Conservation (phyloP, 2,113 vertebrate genomes). For the Vireo altiloquus region DNA sequence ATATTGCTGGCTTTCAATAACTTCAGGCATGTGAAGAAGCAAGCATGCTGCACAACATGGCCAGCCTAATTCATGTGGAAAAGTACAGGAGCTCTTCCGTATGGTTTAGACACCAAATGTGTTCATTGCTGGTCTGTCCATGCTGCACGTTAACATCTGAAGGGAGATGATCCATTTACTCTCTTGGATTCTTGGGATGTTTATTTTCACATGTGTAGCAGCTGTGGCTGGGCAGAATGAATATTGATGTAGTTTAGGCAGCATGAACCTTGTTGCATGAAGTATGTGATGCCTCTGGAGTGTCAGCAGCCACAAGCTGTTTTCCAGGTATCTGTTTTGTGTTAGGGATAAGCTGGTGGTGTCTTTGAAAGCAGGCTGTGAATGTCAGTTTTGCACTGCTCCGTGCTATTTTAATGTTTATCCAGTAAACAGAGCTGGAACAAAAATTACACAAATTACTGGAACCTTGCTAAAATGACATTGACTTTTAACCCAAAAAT, state of each 20-base stretch:
- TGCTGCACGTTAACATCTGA: background rate
- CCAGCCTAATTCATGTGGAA: background rate
- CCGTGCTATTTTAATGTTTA: background rate
- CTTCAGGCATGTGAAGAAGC: background rate
- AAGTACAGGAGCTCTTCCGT: background rate
- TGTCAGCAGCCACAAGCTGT: background rate
- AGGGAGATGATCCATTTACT: background rate
- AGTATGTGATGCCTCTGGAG: background rate
- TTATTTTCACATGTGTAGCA: background rate
- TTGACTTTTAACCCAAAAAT: slow-evolving; percentile 58
- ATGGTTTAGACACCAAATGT: background rate
- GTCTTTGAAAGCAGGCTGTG: slow-evolving; percentile 6
- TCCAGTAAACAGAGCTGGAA: slow-evolving; percentile 41
- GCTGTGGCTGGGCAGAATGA: background rate
- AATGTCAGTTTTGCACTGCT: slow-evolving; percentile 15
- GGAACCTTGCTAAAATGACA: slow-evolving; percentile 55
- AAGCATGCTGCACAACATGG: background rate
- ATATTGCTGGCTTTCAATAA: background rate
- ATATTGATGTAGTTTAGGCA: background rate
- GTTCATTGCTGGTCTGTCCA: background rate
- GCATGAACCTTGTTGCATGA: background rate
- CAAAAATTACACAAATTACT: slow-evolving; percentile 50
- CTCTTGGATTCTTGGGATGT: background rate
- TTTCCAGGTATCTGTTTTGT: background rate
- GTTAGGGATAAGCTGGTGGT: background rate